Percentiles rank a stretch among this genome's conserved stretches.
Evolutionary conservation across 2,113 vertebrate species (phyloP).

Genomic region (Dissostichus mawsoni): DNA sequence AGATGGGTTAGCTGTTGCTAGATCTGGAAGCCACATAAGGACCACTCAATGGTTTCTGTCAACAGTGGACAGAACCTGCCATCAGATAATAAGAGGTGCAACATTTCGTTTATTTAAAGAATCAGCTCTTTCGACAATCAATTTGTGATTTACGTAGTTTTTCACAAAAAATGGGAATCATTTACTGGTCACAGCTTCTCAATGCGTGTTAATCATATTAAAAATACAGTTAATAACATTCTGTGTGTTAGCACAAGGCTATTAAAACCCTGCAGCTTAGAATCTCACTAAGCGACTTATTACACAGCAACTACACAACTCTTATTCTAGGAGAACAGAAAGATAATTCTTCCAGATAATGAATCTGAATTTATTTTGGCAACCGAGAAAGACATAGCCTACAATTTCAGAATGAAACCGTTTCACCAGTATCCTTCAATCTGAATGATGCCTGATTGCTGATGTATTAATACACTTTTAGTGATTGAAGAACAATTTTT

Average conservation of each 20-base stretch:
- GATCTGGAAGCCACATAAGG: background rate
- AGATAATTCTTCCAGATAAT: background rate
- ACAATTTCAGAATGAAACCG: background rate
- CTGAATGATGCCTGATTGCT: background rate
- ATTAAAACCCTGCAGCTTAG: background rate
- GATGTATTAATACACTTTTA: background rate
- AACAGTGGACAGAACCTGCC: background rate
- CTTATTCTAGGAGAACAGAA: background rate
- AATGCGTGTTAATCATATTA: background rate
- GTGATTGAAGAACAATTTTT: background rate
- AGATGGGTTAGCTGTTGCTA: constrained; percentile 1
- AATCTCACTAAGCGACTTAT: background rate
- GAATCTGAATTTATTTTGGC: background rate
- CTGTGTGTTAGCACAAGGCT: background rate
- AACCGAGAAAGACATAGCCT: background rate
- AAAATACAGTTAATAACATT: background rate
- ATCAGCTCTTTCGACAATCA: too few species aligned
- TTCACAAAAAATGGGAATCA: background rate
- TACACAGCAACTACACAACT: background rate
- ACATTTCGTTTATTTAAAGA: too few species aligned
- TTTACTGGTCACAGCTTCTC: background rate
- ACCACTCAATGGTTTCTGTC: background rate
- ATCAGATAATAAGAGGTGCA: background rate
- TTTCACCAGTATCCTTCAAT: background rate
- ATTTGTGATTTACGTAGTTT: too few species aligned